These are phyloP conservation scores for Leiothrix lutea DNA, from an alignment of 2,113 vertebrate genomes.

Conservation along the genomic window DNA sequence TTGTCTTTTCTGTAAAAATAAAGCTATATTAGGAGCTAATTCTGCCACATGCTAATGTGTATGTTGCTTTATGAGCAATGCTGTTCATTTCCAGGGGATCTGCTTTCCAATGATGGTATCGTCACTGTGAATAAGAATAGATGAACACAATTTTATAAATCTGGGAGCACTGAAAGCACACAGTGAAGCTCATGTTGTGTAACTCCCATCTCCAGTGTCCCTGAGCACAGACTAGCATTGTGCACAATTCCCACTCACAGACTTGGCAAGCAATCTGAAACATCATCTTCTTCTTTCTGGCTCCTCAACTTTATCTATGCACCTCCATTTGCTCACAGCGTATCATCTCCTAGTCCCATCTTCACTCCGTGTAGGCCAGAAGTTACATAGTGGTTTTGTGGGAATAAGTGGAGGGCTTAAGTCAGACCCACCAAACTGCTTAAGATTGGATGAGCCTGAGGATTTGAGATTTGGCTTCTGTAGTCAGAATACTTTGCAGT, in stretches of 20 bases:
- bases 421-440: background rate
- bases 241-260: background rate
- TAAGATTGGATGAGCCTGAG: background rate
- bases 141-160: background rate
- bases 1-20: background rate
- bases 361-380: background rate
- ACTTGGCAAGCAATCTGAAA: constrained; percentile 12
- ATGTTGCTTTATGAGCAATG: background rate
- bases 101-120: background rate
- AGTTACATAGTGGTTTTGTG: background rate
- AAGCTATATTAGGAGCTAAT: background rate
- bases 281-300: background rate
- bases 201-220: constrained; percentile 24
- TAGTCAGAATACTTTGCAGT: background rate
- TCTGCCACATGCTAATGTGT: background rate
- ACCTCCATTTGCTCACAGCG: background rate
- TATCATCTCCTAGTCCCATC: background rate
- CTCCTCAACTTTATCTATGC: background rate
- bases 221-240: constrained; percentile 23
- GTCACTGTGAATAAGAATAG: background rate
- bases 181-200: background rate
- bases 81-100: background rate
- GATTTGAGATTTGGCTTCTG: constrained; percentile 9
- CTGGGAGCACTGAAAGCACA: background rate
- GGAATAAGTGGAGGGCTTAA: background rate